These are phyloP conservation scores for Neodiprion lecontei DNA, from an alignment of 1,140 invertebrate species.

Conservation along the genomic window DNA sequence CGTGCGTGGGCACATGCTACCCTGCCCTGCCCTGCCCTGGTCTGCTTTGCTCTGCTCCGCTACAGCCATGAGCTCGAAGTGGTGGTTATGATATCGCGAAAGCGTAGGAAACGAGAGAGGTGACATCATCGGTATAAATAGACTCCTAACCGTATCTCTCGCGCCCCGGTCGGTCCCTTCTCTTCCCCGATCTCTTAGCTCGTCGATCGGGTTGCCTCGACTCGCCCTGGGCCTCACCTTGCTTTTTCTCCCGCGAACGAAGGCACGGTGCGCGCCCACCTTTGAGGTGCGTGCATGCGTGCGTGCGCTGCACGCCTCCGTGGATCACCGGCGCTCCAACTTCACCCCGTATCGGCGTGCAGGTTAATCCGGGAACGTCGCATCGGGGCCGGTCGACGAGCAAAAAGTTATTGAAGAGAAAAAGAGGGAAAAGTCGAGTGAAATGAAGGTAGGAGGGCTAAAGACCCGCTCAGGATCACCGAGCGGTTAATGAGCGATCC, in stretches of 20 bases:
- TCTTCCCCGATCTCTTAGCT: not conserved
- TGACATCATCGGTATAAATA: slow-evolving; percentile 2
- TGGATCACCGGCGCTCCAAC: not conserved
- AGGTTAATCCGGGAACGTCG: not conserved
- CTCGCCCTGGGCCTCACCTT: no score
- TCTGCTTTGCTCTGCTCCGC: not conserved
- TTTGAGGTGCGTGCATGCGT: not conserved
- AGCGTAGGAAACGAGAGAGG: not conserved
- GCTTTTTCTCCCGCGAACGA: not conserved
- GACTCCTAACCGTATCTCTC: not conserved
- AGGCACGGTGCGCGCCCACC: not conserved
- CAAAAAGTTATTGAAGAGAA: not conserved
- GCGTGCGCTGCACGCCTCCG: not conserved
- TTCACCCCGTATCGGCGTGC: not conserved
- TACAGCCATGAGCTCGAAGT: not conserved
- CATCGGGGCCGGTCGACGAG: not conserved
- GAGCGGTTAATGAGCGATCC: not conserved
- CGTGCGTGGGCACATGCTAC: not conserved
- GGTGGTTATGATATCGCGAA: slow-evolving; percentile 7
- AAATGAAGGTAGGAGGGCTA: not conserved
- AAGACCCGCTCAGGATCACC: not conserved
- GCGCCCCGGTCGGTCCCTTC: not conserved
- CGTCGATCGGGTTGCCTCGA: not conserved
- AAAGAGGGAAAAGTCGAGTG: not conserved
- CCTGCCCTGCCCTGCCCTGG: not conserved